phyloP scores from a whole-genome alignment of 1,140 invertebrate genomes.

The Solenopsis fugax region DNA sequence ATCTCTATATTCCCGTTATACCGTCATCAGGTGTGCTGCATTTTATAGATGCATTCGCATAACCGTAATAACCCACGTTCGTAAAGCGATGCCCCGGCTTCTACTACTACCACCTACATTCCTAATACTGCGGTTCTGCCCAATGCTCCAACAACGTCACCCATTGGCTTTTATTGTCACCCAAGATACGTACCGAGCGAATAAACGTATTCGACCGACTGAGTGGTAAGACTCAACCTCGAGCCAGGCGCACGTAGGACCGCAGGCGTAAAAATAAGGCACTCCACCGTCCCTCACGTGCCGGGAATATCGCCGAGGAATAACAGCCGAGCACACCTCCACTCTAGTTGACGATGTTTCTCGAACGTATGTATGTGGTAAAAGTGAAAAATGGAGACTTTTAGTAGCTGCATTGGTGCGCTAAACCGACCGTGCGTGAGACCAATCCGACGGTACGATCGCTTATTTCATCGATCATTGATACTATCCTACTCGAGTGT shows the following conservation, averaged over 20 bases:
- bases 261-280: slow-evolving; percentile 62
- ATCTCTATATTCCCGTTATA: slow-evolving; percentile 32
- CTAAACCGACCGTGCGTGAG: slow-evolving; percentile 18
- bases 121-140: neutral
- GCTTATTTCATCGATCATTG: slow-evolving; percentile 25
- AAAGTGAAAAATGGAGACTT: slow-evolving; percentile 53
- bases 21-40: neutral
- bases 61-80: slow-evolving; percentile 40
- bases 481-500: neutral
- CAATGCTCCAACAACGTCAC: neutral
- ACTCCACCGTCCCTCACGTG: slow-evolving; percentile 39
- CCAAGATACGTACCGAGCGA: slow-evolving; percentile 26
- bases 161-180: slow-evolving; percentile 57
- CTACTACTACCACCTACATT: neutral
- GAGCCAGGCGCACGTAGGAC: slow-evolving; percentile 59
- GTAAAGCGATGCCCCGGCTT: slow-evolving; percentile 1
- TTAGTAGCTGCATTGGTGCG: slow-evolving; percentile 1
- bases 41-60: slow-evolving; percentile 10
- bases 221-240: slow-evolving; percentile 66
- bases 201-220: slow-evolving; percentile 7
- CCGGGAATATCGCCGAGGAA: slow-evolving; percentile 45
- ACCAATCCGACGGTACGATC: neutral
- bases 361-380: slow-evolving; percentile 2
- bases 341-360: slow-evolving; percentile 15
- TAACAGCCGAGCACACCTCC: slow-evolving; percentile 1